Conservation (phyloP, 2,113 vertebrate genomes). For the Grus americana region DNA sequence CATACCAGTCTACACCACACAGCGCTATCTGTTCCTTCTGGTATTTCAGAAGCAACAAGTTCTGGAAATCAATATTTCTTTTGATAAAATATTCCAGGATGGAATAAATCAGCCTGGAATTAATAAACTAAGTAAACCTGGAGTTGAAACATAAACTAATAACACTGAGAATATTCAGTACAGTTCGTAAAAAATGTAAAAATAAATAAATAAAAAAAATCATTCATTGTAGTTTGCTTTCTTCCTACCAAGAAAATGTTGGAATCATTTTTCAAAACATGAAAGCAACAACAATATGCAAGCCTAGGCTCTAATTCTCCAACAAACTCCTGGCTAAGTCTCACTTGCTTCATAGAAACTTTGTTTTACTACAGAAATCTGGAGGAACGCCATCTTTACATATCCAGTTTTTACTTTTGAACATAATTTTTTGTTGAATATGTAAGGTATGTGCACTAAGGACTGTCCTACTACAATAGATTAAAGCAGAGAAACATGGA, state of each 20-base stretch:
- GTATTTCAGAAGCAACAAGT: not conserved
- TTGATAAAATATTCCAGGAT: not conserved
- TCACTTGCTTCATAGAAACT: not conserved
- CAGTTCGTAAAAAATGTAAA: not conserved
- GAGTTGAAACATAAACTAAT: not conserved
- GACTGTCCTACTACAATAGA: not conserved
- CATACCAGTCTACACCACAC: not conserved
- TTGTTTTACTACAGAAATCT: not conserved
- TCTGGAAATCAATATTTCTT: not conserved
- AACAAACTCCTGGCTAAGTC: not conserved
- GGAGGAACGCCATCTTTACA: not conserved
- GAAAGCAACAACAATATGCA: not conserved
- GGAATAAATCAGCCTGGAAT: not conserved
- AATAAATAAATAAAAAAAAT: not conserved
- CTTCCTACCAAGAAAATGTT: not conserved
- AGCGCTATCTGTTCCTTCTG: not conserved
- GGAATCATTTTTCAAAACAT: not conserved
- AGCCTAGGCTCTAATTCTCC: not conserved
- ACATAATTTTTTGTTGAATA: not conserved
- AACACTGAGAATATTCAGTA: not conserved
- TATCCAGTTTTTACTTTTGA: not conserved
- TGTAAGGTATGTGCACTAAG: not conserved
- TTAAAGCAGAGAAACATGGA: not conserved
- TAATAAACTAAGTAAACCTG: not conserved
- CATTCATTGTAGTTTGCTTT: not conserved